phyloP scores from a whole-genome alignment of 35 echinoderm and acorn worm species.

The Diadema setosum region DNA sequence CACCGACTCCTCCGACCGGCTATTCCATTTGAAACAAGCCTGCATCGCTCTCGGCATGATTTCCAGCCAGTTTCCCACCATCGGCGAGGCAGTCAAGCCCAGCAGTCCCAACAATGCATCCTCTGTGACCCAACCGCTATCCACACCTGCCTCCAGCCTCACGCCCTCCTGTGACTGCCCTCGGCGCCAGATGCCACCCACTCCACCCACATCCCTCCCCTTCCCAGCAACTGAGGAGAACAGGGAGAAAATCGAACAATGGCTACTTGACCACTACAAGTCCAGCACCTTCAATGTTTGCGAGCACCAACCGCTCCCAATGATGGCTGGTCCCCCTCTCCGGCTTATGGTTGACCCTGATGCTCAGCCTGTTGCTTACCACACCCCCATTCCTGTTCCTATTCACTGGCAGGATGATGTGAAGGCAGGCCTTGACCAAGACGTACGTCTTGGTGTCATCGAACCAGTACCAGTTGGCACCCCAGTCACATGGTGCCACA shows the following conservation, averaged over 20 bases:
- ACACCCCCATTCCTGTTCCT: too few relatives aligned
- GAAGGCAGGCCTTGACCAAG: constrained; percentile 44
- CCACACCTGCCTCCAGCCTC: not conserved
- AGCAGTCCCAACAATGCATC: too few relatives aligned
- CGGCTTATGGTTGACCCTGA: constrained; percentile 28
- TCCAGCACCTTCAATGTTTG: constrained; percentile 55
- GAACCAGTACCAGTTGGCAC: constrained; percentile 49
- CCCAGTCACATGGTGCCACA: constrained; percentile 48
- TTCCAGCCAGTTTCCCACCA: constrained; percentile 10
- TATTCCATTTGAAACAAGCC: constrained; percentile 18
- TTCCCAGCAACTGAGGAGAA: constrained; percentile 29
- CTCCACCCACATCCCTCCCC: not conserved
- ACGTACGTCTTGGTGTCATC: constrained; percentile 28
- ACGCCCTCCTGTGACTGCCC: constrained; percentile 22
- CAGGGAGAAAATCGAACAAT: not conserved
- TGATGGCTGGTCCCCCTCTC: constrained; percentile 33
- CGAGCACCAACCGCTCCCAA: constrained; percentile 42
- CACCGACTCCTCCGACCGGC: constrained; percentile 22
- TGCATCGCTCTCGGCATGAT: constrained; percentile 40
- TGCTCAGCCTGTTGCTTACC: constrained; percentile 20
- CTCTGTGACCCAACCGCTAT: not conserved
- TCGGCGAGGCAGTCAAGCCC: not conserved
- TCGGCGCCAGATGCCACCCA: not conserved
- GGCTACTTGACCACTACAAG: constrained; percentile 10
- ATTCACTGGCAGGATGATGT: too few relatives aligned